Conservation (phyloP, 2,113 vertebrate species). For the Mandrillus leucophaeus region DNA sequence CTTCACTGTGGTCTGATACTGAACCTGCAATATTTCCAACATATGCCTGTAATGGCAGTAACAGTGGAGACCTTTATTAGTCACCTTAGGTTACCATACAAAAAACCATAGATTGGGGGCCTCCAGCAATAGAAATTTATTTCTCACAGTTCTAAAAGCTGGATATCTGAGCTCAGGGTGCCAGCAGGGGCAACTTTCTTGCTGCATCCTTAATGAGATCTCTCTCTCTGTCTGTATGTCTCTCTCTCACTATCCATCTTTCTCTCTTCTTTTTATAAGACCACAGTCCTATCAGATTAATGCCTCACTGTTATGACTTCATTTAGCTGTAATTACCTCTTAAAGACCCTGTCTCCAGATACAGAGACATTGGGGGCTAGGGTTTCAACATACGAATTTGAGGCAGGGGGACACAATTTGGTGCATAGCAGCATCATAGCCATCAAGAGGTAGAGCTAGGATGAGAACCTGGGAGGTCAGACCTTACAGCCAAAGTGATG, state of each 20-base stretch:
- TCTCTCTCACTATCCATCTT: not conserved
- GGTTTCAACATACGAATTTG: accelerated
- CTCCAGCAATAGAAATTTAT: accelerated
- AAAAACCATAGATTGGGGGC: accelerated
- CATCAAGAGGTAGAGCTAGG: not conserved
- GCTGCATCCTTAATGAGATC: not conserved
- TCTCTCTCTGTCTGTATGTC: no score
- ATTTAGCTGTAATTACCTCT: not conserved
- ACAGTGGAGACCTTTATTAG: not conserved
- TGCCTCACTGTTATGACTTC: not conserved
- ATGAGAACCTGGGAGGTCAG: accelerated
- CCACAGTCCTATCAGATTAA: not conserved
- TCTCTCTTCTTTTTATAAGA: not conserved
- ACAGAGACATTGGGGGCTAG: not conserved
- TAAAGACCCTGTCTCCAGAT: not conserved
- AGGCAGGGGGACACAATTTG: not conserved
- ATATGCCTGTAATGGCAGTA: not conserved
- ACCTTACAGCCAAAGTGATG: accelerated
- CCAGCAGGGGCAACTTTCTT: not conserved
- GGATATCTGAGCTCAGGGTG: no score
- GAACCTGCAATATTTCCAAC: not conserved
- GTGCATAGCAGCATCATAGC: not conserved
- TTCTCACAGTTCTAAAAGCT: accelerated
- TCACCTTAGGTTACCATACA: not conserved
- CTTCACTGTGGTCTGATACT: not conserved